phyloP scores from a whole-genome alignment of 2,888 invertebrate genomes.

The Apodemia mormo region DNA sequence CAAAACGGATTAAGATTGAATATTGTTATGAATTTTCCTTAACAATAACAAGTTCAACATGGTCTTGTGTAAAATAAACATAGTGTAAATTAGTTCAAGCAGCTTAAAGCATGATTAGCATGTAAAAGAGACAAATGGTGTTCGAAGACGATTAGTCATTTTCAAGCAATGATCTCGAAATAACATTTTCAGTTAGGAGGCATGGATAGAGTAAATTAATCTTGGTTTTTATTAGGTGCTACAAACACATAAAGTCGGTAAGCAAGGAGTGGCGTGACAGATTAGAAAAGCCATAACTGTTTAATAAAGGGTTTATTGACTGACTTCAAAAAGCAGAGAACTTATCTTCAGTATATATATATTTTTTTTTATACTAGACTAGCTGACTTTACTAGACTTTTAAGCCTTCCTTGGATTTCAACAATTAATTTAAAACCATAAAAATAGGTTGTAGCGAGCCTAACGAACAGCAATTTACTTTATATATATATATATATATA shows the following conservation, averaged over 20 bases:
- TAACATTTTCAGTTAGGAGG: slow-evolving; percentile 50
- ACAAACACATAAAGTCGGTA: slow-evolving; percentile 1
- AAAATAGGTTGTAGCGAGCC: too few species aligned
- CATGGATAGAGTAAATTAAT: slow-evolving; percentile 18
- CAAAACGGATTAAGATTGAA: slow-evolving; percentile 27
- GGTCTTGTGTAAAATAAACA: slow-evolving; percentile 67
- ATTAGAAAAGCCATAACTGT: background rate
- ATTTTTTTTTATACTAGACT: too few species aligned
- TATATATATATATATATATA: too few species aligned
- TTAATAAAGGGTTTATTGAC: background rate
- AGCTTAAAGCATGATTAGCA: slow-evolving; percentile 73
- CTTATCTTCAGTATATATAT: background rate
- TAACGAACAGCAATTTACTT: too few species aligned
- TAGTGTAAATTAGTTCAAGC: slow-evolving; percentile 71
- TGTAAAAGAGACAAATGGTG: slow-evolving; percentile 53
- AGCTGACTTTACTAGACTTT: too few species aligned
- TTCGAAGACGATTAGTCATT: slow-evolving; percentile 73
- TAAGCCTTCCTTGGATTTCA: too few species aligned
- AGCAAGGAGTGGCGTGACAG: slow-evolving; percentile 7
- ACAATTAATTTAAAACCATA: too few species aligned
- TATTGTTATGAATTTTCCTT: slow-evolving; percentile 18
- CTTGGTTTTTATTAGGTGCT: slow-evolving; percentile 1
- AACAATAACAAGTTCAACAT: slow-evolving; percentile 35
- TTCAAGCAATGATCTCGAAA: slow-evolving; percentile 72
- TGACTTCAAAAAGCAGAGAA: background rate